Percentiles rank a stretch among this genome's conserved stretches.
Conservation (phyloP, 2,113 vertebrate genomes). For the Nibea coibor region DNA sequence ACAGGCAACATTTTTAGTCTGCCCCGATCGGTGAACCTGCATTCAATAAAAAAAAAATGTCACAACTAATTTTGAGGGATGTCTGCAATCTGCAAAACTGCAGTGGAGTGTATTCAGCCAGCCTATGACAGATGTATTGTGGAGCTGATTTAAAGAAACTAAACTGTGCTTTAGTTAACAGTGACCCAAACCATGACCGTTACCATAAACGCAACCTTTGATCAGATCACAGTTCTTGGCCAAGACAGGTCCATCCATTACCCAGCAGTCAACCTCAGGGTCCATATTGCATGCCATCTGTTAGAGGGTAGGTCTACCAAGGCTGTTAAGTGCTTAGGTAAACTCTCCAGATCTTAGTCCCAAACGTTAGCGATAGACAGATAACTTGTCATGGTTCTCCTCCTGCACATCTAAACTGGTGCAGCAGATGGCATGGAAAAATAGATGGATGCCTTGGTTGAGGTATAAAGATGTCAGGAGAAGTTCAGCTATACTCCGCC, state of each 20-base stretch:
- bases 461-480: conserved; percentile 57
- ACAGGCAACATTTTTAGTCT: conserved; percentile 4
- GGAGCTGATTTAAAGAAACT: not conserved
- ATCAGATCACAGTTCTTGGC: conserved; percentile 38
- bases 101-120: not conserved
- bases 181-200: conserved; percentile 20
- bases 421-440: conserved; percentile 71
- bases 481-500: conserved; percentile 58
- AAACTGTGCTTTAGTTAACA: not conserved
- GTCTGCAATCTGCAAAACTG: not conserved
- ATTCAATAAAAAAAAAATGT: not conserved
- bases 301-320: conserved; percentile 30
- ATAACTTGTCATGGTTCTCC: conserved; percentile 61
- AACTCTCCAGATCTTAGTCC: conserved; percentile 51
- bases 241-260: conserved; percentile 61
- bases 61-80: not conserved
- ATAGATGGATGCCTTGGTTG: conserved; percentile 46
- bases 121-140: not conserved
- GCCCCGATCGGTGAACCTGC: not conserved
- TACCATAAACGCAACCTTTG: conserved; percentile 42
- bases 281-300: conserved; percentile 72
- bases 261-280: conserved; percentile 54
- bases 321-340: conserved; percentile 55
- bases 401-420: conserved; percentile 51
- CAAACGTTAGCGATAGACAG: conserved; percentile 60